phyloP scores from a whole-genome alignment of 2,888 invertebrate genomes.

The Amaurobius ferox region DNA sequence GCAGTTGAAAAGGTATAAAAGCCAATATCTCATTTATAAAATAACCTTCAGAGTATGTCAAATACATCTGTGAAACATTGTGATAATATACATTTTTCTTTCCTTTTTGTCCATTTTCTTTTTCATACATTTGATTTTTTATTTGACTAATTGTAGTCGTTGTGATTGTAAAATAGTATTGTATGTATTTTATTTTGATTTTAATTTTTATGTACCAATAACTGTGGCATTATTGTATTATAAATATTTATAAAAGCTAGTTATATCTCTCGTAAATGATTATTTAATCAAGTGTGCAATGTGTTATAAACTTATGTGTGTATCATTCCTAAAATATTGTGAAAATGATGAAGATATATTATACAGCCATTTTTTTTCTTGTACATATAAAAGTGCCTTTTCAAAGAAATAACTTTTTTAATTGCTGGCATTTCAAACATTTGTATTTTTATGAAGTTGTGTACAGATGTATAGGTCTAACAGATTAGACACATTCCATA shows the following conservation, averaged over 20 bases:
- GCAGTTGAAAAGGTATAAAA: too few species aligned
- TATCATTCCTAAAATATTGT: not conserved
- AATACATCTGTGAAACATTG: not conserved
- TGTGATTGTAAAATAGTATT: not conserved
- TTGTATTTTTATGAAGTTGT: constrained; percentile 13
- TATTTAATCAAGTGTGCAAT: too few species aligned
- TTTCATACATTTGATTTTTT: not conserved
- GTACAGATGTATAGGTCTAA: constrained; percentile 6
- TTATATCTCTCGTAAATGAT: too few species aligned
- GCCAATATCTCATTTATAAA: too few species aligned
- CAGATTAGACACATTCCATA: constrained; percentile 4
- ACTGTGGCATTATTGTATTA: too few species aligned
- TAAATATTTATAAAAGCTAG: too few species aligned
- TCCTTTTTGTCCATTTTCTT: not conserved
- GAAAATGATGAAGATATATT: not conserved
- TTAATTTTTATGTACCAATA: too few species aligned
- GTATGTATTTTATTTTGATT: too few species aligned
- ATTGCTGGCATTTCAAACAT: not conserved
- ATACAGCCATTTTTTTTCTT: not conserved
- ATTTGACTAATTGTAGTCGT: not conserved
- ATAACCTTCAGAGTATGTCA: too few species aligned
- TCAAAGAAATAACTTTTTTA: not conserved
- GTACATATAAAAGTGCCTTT: constrained; percentile 9
- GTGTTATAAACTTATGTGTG: not conserved
- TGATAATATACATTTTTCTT: constrained; percentile 1